Evolutionary conservation across 2,113 vertebrate genomes (phyloP).

Genomic region (Octodon degus): DNA sequence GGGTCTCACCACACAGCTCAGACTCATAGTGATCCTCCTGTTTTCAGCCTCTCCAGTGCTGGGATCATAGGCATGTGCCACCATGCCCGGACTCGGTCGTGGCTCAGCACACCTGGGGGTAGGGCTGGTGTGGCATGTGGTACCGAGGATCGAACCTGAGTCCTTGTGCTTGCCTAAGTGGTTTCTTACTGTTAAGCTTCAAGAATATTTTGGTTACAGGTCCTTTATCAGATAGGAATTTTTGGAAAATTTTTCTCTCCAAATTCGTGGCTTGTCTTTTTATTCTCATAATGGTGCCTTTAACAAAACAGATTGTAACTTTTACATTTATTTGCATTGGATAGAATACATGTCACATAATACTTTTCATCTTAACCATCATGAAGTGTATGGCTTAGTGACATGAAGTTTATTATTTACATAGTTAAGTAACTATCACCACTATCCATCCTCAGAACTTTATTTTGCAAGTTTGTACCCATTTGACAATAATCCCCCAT

Average conservation of each 20-base stretch:
- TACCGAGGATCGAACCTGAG: too few species aligned
- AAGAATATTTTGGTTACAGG: neutral
- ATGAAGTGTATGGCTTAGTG: neutral
- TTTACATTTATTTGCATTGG: neutral
- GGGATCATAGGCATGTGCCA: too few species aligned
- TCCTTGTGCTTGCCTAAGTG: too few species aligned
- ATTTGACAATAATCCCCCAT: neutral
- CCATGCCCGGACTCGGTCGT: too few species aligned
- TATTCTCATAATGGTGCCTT: neutral
- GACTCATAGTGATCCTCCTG: too few species aligned
- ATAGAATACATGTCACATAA: neutral
- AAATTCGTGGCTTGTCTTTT: neutral
- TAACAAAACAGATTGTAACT: neutral
- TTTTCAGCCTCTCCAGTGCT: too few species aligned
- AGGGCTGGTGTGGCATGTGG: too few species aligned
- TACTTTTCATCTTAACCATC: neutral
- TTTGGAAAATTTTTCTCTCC: neutral
- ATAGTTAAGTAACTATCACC: neutral
- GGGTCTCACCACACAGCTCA: too few species aligned
- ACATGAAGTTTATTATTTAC: neutral
- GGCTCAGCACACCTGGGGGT: too few species aligned
- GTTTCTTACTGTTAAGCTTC: slow-evolving; percentile 7
- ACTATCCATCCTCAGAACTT: neutral
- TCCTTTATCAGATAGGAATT: neutral
- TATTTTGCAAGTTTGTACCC: neutral